phyloP scores from a whole-genome alignment of 2,797 vertebrate genomes.

The Rhynchonycteris naso region DNA sequence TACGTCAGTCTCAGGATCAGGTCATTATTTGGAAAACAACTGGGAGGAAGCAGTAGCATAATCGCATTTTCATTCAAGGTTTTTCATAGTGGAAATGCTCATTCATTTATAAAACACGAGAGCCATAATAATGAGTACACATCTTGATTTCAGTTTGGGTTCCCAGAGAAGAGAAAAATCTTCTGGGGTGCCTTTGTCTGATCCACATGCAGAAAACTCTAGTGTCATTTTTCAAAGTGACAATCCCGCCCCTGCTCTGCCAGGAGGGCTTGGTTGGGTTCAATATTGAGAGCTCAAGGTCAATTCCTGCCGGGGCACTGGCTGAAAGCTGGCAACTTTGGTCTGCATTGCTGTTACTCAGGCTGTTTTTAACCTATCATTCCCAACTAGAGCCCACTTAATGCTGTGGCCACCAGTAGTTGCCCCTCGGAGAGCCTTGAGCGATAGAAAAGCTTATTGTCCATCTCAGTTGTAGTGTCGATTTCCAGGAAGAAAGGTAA shows the following conservation, averaged over 20 bases:
- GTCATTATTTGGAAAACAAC: constrained; percentile 51
- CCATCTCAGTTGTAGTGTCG: constrained; percentile 57
- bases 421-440: constrained; percentile 64
- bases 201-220: constrained; percentile 56
- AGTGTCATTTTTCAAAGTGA: constrained; percentile 74
- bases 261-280: constrained; percentile 77
- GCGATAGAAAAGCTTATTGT: constrained; percentile 69
- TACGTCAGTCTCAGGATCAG: constrained; percentile 6
- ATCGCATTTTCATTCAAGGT: constrained; percentile 45
- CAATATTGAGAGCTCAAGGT: constrained; percentile 79
- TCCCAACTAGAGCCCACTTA: constrained; percentile 70
- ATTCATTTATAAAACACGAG: constrained; percentile 60
- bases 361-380: constrained; percentile 73
- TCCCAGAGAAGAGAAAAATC: constrained; percentile 54
- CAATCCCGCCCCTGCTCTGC: constrained; percentile 63
- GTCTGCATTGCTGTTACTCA: constrained; percentile 74
- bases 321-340: constrained; percentile 77
- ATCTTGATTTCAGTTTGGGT: constrained; percentile 59
- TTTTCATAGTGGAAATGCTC: constrained; percentile 60
- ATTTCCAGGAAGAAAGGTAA: constrained; percentile 67
- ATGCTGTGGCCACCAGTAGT: constrained; percentile 63
- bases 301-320: constrained; percentile 68
- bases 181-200: constrained; percentile 43
- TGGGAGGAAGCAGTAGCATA: constrained; percentile 38
- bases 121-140: constrained; percentile 34